phyloP scores from a whole-genome alignment of 2,888 invertebrate genomes.

The Tenthredo amoena region DNA sequence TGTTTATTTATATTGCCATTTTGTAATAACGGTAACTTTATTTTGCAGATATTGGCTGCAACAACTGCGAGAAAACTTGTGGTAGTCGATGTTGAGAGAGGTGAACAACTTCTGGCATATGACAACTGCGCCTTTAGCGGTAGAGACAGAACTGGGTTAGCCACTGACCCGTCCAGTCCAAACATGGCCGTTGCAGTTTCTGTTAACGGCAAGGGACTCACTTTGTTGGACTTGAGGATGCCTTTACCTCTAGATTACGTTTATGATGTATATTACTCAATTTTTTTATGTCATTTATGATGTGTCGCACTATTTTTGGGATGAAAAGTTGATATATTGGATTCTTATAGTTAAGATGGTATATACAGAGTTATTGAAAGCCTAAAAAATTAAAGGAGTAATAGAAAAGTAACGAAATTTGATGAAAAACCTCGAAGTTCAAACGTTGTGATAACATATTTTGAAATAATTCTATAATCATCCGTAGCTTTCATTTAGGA shows the following conservation, averaged over 20 bases:
- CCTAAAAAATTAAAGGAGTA: too few species aligned
- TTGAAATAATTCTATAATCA: not conserved
- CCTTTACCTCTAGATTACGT: constrained; percentile 79
- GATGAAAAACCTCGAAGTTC: not conserved
- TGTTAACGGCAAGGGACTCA: constrained; percentile 79
- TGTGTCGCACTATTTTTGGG: not conserved
- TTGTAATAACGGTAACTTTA: constrained; percentile 6
- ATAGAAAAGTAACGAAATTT: not conserved
- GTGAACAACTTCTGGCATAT: constrained; percentile 77
- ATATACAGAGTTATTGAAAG: not conserved
- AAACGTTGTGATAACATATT: not conserved
- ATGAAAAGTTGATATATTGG: not conserved
- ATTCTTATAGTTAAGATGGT: not conserved
- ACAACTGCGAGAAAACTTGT: constrained; percentile 78
- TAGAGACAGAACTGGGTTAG: constrained; percentile 77
- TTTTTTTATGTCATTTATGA: constrained; percentile 6
- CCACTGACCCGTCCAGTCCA: constrained; percentile 77
- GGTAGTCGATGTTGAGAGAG: constrained; percentile 79
- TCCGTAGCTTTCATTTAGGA: too few species aligned
- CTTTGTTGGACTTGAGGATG: constrained; percentile 78
- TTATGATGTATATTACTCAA: constrained; percentile 76
- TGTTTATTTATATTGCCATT: not conserved
- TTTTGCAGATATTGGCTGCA: constrained; percentile 76
- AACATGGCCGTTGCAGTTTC: constrained; percentile 78
- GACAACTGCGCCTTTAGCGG: constrained; percentile 79